Percentiles rank a stretch among this genome's conserved stretches.
Evolutionary conservation across 2,797 vertebrate species (phyloP).

Genomic region (Sphenopsis melanotis): DNA sequence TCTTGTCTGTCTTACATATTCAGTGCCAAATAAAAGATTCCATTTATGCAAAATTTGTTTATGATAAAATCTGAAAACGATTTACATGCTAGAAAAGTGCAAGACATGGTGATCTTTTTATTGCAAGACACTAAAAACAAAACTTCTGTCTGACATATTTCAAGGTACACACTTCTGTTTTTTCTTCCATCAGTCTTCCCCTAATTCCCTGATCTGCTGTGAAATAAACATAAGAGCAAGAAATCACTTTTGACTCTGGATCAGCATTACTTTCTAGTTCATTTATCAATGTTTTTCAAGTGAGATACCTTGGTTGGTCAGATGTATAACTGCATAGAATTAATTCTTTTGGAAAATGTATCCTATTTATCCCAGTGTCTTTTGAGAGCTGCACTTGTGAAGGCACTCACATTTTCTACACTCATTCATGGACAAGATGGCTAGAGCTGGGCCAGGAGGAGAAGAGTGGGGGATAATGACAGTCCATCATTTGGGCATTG

Average conservation of each 20-base stretch:
- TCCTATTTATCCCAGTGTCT: neutral
- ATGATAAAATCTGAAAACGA: neutral
- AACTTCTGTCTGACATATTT: neutral
- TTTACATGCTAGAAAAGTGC: neutral
- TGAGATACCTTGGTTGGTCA: neutral
- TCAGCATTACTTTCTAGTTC: neutral
- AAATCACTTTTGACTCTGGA: neutral
- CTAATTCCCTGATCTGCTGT: neutral
- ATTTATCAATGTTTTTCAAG: neutral
- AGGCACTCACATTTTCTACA: neutral
- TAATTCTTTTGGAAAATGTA: neutral
- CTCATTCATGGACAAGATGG: neutral
- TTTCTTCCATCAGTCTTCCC: neutral
- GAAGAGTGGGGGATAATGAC: neutral
- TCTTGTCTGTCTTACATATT: constrained; percentile 15
- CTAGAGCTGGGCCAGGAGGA: neutral
- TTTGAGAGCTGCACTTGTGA: neutral
- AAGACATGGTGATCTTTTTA: neutral
- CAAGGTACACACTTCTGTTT: neutral
- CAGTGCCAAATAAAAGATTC: constrained; percentile 3
- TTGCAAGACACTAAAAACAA: neutral
- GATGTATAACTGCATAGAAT: neutral
- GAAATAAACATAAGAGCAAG: neutral
- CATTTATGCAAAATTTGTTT: neutral
- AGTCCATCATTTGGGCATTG: neutral